Evolutionary conservation across 2,888 invertebrate genomes (phyloP).

Genomic region (Therioaphis trifolii): DNA sequence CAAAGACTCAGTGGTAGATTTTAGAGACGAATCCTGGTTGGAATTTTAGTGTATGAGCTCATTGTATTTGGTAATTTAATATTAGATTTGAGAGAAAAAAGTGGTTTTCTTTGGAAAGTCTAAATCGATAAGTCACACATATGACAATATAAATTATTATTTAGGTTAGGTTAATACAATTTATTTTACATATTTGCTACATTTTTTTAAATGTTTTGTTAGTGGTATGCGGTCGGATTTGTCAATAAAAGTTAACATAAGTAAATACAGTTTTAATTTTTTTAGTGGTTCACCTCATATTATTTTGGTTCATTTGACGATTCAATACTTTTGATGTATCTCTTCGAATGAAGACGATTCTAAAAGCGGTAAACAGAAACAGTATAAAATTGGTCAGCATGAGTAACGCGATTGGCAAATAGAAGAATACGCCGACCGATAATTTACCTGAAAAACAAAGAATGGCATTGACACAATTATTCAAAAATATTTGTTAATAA

Average conservation of each 20-base stretch:
- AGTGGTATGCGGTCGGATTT: background rate
- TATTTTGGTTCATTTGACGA: slow-evolving; percentile 62
- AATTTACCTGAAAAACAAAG: slow-evolving; percentile 63
- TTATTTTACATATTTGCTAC: too few species aligned
- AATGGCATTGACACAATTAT: too few species aligned
- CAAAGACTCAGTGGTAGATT: too few species aligned
- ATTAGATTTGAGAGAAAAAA: too few species aligned
- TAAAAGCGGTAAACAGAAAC: slow-evolving; percentile 68
- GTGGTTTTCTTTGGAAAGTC: too few species aligned
- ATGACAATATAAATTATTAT: too few species aligned
- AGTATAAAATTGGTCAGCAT: slow-evolving; percentile 66
- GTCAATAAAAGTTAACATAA: background rate
- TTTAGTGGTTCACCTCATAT: slow-evolving; percentile 46
- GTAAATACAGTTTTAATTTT: background rate
- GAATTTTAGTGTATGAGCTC: too few species aligned
- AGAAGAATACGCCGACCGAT: slow-evolving; percentile 66
- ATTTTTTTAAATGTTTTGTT: too few species aligned
- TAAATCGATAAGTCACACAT: too few species aligned
- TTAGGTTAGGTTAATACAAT: too few species aligned
- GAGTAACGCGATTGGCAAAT: slow-evolving; percentile 67
- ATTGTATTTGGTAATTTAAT: too few species aligned
- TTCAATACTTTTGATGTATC: slow-evolving; percentile 66
- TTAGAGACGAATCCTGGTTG: too few species aligned
- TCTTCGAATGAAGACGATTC: slow-evolving; percentile 67
- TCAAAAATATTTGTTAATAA: background rate